These are phyloP conservation scores for Clarias platycephalus DNA, from an alignment of 2,797 vertebrate genomes.

Conservation along the genomic window DNA sequence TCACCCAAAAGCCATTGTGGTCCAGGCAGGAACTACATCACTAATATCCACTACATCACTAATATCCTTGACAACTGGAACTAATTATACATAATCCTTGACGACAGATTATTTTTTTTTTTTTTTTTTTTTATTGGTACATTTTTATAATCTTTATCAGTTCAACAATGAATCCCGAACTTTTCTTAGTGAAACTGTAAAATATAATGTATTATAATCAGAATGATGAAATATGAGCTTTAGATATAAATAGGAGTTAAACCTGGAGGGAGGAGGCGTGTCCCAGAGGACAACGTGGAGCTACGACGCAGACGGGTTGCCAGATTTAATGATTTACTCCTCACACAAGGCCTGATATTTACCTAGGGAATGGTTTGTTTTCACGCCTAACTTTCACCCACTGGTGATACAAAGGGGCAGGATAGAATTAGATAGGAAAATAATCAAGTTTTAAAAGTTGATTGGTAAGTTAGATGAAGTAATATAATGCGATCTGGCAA, in stretches of 20 bases:
- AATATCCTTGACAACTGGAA: not conserved
- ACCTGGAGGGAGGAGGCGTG: not conserved
- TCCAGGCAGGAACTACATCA: not conserved
- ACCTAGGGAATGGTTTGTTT: not conserved
- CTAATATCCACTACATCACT: not conserved
- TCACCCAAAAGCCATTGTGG: not conserved
- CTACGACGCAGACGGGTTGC: not conserved
- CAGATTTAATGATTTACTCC: not conserved
- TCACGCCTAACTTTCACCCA: rapidly evolving
- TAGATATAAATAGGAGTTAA: not conserved
- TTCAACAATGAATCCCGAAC: not conserved
- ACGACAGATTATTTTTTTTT: not conserved
- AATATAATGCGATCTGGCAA: not conserved
- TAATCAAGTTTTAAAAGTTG: no score
- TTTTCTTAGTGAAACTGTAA: not conserved
- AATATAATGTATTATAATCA: not conserved
- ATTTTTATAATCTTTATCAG: not conserved
- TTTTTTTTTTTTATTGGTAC: not conserved
- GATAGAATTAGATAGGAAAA: no score
- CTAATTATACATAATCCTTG: not conserved
- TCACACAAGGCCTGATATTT: not conserved
- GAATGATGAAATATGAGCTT: slow-evolving; percentile 18
- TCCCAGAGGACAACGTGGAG: not conserved
- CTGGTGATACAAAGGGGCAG: no score
- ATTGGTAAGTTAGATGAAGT: not conserved